Evolutionary conservation across 2,113 vertebrate species (phyloP).

Genomic region (Accipiter cooperii): DNA sequence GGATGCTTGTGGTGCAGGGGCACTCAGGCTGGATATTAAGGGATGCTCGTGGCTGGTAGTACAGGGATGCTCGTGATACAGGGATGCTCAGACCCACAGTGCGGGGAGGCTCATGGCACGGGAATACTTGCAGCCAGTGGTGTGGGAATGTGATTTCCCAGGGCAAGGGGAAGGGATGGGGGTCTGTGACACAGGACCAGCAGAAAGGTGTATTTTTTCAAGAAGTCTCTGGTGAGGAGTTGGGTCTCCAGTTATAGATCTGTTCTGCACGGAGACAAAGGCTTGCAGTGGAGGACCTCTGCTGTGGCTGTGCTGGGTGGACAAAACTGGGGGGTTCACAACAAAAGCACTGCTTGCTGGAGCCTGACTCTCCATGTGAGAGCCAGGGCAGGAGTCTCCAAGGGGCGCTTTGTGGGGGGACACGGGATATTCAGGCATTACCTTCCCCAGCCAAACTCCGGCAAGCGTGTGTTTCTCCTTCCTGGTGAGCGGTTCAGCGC

Average conservation of each 20-base stretch:
- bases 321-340: background rate
- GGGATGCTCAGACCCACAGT: background rate
- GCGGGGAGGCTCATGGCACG: accelerated
- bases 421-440: background rate
- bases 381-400: background rate
- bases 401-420: accelerated
- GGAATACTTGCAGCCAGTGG: background rate
- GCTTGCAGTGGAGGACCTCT: background rate
- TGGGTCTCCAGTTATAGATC: background rate
- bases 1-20: background rate
- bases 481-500: background rate
- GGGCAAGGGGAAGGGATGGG: background rate
- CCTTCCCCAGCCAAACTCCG: background rate
- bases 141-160: background rate
- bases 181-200: background rate
- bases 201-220: background rate
- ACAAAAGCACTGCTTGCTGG: background rate
- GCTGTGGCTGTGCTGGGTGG: background rate
- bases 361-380: background rate
- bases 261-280: background rate
- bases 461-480: accelerated
- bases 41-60: background rate
- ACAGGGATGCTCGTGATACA: background rate
- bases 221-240: background rate
- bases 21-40: background rate